Base-by-base conservation (phyloP, 2,113 vertebrate species). In the Passerina amoena region DNA sequence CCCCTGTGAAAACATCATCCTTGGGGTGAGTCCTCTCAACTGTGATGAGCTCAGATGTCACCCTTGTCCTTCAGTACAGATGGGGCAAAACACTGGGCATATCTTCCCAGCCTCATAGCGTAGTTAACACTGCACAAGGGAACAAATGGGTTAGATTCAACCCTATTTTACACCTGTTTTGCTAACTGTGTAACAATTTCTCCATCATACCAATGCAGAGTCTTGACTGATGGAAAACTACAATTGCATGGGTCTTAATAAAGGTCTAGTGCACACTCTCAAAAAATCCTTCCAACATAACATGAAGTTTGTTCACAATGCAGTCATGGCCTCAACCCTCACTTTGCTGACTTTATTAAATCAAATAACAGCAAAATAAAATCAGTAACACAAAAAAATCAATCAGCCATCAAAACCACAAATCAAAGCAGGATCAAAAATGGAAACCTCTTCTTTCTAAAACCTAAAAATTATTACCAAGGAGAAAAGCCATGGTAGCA, bases 401-500 rank as follows among this genome's bases (percentile, higher is more conserved):
- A 94, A 90, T 90, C 93, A 90, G 57, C 61, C 91, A 68, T 93
- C 80, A 88, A 96, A 92, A 70, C 75, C 87, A 89, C 90, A 94
- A 87, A 90, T 94, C 91, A 95, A 93, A 94, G 51, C 35, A 68
- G 78, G 60, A 88, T 5, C 42, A 83, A 73, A 90, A 93, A 42
- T 47, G 38, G 93, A 94, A 96, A 94, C 56, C 47, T 89, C 45
- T 33, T 31, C 44, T 5, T 63, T 90, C 83, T 84, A 65, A 94
- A 91, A 38, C 28, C 8, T 22, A 71, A 82, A 82, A 93, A 61
- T 82, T 95, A 92, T 86, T 93, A 56, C 59, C 48, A 48, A 57
- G 31, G 48, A 69, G 61, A 63, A 53, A 88, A 76, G 28, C 31
- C 6, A 6, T 57, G n/a, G n/a, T n/a, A 79, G 25, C 37, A 84